A percentile compares a stretch with the other conserved stretches of the same genome.
Evolutionary conservation across 2,888 invertebrate genomes (phyloP).

Genomic region (Drepanosiphum platanoidis): DNA sequence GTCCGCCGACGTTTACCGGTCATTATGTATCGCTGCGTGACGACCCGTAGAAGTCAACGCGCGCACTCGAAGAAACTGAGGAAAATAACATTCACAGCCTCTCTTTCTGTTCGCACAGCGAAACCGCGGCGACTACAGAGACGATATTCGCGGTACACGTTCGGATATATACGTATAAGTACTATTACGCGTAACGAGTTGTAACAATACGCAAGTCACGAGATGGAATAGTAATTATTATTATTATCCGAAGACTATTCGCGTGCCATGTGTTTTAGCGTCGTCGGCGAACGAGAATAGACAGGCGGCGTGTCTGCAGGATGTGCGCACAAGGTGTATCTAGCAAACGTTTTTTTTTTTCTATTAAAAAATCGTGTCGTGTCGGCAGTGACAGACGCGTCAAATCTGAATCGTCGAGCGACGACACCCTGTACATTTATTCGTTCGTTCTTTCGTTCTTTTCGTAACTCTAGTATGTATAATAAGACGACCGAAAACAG

Average conservation of each 20-base stretch:
- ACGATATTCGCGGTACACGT: neutral
- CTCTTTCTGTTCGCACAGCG: neutral
- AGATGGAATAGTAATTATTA: constrained; percentile 1
- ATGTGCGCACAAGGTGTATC: no score
- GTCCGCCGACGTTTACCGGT: no score
- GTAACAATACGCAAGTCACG: neutral
- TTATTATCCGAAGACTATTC: neutral
- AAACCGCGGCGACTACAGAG: no score
- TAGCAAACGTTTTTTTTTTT: no score
- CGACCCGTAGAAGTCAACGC: no score
- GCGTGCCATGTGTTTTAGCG: neutral
- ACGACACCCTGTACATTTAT: neutral
- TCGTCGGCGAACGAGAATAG: neutral
- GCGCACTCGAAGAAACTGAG: no score
- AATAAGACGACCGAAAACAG: neutral
- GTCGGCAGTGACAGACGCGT: no score
- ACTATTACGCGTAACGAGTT: neutral
- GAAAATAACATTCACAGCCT: neutral
- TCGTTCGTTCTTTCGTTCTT: neutral
- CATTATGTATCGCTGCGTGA: no score
- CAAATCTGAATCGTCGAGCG: neutral
- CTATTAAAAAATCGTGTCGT: no score
- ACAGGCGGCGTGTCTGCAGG: neutral
- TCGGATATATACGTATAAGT: neutral
- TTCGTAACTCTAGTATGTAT: neutral